A percentile compares a stretch with the other conserved stretches of the same genome.
Conservation (phyloP, 2,113 vertebrate species). For the Melanostigma gelatinosum region DNA sequence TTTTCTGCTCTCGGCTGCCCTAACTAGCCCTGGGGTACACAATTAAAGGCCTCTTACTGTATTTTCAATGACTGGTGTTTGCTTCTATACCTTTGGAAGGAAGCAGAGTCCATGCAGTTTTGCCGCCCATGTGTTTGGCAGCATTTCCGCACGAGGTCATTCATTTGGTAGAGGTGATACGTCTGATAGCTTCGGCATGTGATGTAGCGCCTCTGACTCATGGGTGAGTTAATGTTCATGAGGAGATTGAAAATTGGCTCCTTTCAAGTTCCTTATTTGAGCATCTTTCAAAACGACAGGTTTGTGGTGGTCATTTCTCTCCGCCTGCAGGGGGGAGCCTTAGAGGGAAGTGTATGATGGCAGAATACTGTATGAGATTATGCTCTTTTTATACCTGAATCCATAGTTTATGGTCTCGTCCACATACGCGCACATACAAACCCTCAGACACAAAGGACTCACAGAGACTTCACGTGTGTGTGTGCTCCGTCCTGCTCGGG, state of each 20-base stretch:
- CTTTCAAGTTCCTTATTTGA: slow-evolving; percentile 59
- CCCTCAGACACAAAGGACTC: not conserved
- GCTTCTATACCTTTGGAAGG: not conserved
- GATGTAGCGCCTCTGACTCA: slow-evolving; percentile 47
- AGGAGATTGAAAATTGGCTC: slow-evolving; percentile 55
- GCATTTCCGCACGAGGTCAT: slow-evolving; percentile 13
- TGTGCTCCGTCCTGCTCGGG: not conserved
- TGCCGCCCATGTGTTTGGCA: slow-evolving; percentile 7
- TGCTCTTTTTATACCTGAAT: slow-evolving; percentile 64
- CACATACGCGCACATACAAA: slow-evolving; percentile 22
- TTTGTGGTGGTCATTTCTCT: slow-evolving; percentile 72
- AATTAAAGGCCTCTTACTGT: slow-evolving; percentile 16
- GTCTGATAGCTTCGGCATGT: slow-evolving; percentile 27
- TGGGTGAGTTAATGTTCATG: slow-evolving; percentile 52
- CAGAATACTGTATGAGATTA: slow-evolving; percentile 55
- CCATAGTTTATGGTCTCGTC: slow-evolving; percentile 53
- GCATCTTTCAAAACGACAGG: slow-evolving; percentile 73
- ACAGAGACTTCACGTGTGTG: not conserved
- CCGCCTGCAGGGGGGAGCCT: slow-evolving; percentile 30
- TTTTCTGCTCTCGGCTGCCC: not conserved
- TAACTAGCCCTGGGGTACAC: not conserved
- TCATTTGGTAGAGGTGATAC: slow-evolving; percentile 7
- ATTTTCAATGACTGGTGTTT: slow-evolving; percentile 13
- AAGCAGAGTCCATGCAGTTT: not conserved
- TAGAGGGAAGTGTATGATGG: slow-evolving; percentile 39